Percentiles rank a stretch among this genome's conserved stretches.
Conservation (phyloP, 2,113 vertebrate genomes). For the Trogon melanurus region DNA sequence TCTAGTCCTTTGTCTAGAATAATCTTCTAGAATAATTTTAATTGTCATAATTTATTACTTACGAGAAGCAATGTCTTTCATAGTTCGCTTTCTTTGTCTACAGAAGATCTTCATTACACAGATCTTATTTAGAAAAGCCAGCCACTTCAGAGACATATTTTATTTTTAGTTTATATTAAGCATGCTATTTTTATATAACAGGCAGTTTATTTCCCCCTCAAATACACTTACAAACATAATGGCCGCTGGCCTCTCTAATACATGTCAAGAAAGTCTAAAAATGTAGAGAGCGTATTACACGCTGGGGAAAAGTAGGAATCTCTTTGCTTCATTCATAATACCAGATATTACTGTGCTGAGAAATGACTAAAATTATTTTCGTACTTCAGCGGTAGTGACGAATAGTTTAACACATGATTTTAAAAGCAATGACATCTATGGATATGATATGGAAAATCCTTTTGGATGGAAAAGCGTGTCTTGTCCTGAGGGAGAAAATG, state of each 20-base stretch:
- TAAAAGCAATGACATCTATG: not conserved
- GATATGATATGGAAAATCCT: not conserved
- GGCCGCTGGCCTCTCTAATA: not conserved
- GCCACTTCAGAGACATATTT: not conserved
- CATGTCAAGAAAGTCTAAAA: not conserved
- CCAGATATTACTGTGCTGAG: not conserved
- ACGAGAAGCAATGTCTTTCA: not conserved
- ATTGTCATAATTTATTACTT: not conserved
- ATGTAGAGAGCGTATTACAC: not conserved
- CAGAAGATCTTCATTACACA: not conserved
- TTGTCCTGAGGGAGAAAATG: not conserved
- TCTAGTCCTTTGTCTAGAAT: not conserved
- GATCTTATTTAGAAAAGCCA: not conserved
- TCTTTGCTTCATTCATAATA: not conserved
- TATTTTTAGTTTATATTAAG: not conserved
- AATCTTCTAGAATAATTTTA: not conserved
- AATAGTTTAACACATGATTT: not conserved
- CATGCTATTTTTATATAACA: not conserved
- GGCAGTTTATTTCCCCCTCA: not conserved
- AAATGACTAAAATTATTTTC: not conserved
- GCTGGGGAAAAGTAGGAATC: not conserved
- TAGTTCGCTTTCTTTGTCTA: fast-evolving
- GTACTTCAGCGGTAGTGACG: not conserved
- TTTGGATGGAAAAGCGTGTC: not conserved
- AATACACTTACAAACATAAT: not conserved